These are phyloP conservation scores for Siniperca obscura DNA, from an alignment of 2,797 vertebrate species.

Conservation along the genomic window DNA sequence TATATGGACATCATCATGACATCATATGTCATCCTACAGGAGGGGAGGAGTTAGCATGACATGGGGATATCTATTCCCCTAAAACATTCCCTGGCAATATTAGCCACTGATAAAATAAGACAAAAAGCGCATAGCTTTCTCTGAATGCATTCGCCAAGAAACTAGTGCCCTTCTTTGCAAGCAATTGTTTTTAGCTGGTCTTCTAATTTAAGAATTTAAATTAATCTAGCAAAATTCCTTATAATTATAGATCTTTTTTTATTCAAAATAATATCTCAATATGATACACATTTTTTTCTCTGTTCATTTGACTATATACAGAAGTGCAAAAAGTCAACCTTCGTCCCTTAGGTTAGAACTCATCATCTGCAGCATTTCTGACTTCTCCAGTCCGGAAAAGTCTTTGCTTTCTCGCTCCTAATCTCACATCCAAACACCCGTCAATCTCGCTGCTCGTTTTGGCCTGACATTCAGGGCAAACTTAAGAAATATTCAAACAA, in stretches of 20 bases:
- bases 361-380: conserved; percentile 93
- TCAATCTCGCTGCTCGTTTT: conserved; percentile 83
- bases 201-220: conserved; percentile 92
- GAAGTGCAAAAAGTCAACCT: conserved; percentile 99
- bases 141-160: conserved; percentile 89
- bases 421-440: conserved; percentile 78
- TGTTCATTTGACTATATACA: conserved; percentile 99
- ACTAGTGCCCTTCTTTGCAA: conserved; percentile 97
- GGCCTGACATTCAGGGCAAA: conserved; percentile 92
- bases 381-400: conserved; percentile 73
- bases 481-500: conserved; percentile 99
- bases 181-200: conserved; percentile 97
- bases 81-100: conserved; percentile 93
- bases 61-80: conserved; percentile 79
- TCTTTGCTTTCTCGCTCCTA: conserved; percentile 67
- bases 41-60: conserved; percentile 76
- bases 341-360: conserved; percentile 94
- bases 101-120: conserved; percentile 94
- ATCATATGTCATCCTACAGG: conserved; percentile 85
- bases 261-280: conserved; percentile 99
- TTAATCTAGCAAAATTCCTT: conserved; percentile 99
- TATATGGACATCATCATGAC: conserved; percentile 84
- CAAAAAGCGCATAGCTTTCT: conserved; percentile 92
- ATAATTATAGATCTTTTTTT: conserved; percentile 99
- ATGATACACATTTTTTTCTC: conserved; percentile 99